Conservation (phyloP, 1,140 invertebrate genomes). For the Berghia stephanieae region DNA sequence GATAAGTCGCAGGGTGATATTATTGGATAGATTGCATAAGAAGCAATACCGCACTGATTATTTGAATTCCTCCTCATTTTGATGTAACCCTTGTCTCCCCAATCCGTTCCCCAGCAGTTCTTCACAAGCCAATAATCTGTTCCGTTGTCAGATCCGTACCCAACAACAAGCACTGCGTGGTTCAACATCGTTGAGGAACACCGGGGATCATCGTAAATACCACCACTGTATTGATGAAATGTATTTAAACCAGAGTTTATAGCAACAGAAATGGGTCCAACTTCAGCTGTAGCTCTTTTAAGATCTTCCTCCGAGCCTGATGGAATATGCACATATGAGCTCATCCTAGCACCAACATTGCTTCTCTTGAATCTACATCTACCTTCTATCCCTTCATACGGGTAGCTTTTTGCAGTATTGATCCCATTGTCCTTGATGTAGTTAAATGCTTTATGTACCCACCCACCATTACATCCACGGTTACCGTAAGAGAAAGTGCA, state of each 20-base stretch:
- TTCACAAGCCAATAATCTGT: constrained; percentile 73
- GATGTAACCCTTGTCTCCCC: constrained; percentile 89
- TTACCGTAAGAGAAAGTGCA: constrained; percentile 80
- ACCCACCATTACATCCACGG: constrained; percentile 93
- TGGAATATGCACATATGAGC: constrained; percentile 79
- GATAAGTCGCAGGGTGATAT: no score
- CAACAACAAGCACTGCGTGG: constrained; percentile 71
- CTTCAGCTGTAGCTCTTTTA: constrained; percentile 79
- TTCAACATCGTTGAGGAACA: constrained; percentile 58
- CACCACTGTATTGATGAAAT: constrained; percentile 74
- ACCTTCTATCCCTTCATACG: constrained; percentile 55
- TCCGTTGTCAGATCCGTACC: constrained; percentile 72
- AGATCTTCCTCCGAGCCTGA: constrained; percentile 73
- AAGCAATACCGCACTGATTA: constrained; percentile 91
- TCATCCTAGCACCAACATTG: constrained; percentile 53
- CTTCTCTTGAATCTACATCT: constrained; percentile 68
- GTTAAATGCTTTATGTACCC: constrained; percentile 90
- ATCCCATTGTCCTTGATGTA: constrained; percentile 93
- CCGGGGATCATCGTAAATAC: constrained; percentile 40
- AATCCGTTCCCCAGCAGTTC: constrained; percentile 79
- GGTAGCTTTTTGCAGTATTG: constrained; percentile 84
- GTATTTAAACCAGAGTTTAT: constrained; percentile 86
- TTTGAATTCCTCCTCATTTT: constrained; percentile 87
- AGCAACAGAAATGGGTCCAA: constrained; percentile 80
- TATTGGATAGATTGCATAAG: constrained; percentile 72